Percentiles rank a stretch among this genome's conserved stretches.
Evolutionary conservation across 2,888 invertebrate genomes (phyloP).

Genomic region (Liodrosophila aerea): DNA sequence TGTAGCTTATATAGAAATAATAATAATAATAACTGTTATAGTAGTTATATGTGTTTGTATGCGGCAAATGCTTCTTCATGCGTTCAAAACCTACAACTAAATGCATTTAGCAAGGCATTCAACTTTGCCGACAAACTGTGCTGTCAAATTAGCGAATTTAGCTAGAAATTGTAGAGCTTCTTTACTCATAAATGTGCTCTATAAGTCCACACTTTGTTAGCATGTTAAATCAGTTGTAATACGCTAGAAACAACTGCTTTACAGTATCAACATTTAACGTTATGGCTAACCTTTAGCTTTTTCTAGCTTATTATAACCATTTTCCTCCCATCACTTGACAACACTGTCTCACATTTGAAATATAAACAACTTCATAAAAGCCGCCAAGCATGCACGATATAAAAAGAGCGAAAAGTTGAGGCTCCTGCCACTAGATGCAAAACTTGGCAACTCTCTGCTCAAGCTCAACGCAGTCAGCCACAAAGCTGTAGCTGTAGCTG

Average conservation of each 20-base stretch:
- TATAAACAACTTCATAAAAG: too few species aligned
- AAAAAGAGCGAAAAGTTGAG: too few species aligned
- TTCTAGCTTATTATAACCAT: background rate
- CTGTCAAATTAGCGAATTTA: slow-evolving; percentile 36
- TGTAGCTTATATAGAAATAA: too few species aligned
- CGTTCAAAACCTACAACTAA: slow-evolving; percentile 29
- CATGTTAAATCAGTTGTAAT: too few species aligned
- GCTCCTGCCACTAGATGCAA: slow-evolving; percentile 32
- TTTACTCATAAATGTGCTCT: too few species aligned
- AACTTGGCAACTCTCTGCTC: slow-evolving; percentile 47
- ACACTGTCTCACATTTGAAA: too few species aligned
- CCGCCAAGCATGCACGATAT: too few species aligned
- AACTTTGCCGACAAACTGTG: slow-evolving; percentile 40
- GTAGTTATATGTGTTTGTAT: slow-evolving; percentile 7
- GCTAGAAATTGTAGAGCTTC: too few species aligned
- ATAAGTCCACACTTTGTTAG: too few species aligned
- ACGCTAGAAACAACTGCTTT: too few species aligned
- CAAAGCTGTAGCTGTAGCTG: slow-evolving; percentile 33
- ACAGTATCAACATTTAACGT: too few species aligned
- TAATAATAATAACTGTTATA: background rate
- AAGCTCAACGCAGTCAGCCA: slow-evolving; percentile 27
- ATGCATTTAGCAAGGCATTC: slow-evolving; percentile 51
- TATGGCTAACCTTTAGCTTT: slow-evolving; percentile 7
- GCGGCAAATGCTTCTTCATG: slow-evolving; percentile 28
- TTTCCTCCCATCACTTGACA: too few species aligned